Conservation (phyloP, 2,113 vertebrate genomes). For the Tachysurus fulvidraco region DNA sequence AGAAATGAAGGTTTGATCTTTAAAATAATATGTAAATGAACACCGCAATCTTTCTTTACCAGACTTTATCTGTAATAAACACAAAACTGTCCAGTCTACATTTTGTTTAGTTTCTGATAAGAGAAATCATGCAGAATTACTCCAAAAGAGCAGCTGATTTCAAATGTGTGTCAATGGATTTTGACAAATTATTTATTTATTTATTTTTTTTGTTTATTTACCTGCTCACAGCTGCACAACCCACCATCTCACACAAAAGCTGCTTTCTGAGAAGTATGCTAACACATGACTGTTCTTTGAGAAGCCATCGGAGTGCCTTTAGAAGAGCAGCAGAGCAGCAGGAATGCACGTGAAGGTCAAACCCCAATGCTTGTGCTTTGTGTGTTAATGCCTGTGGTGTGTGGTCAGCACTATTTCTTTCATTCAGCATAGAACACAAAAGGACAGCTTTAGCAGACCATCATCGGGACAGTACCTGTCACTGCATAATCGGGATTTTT, state of each 20-base stretch:
- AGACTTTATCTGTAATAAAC: neutral
- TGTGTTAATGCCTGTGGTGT: constrained; percentile 70
- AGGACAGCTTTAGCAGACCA: constrained; percentile 62
- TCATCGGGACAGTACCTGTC: constrained; percentile 66
- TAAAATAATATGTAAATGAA: neutral
- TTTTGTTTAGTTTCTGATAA: neutral
- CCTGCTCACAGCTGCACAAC: constrained; percentile 35
- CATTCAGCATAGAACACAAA: constrained; percentile 59
- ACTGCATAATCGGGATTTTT: constrained; percentile 47
- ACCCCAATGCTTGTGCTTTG: constrained; percentile 62
- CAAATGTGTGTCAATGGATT: constrained; percentile 15
- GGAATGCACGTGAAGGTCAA: constrained; percentile 72
- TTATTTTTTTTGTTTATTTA: neutral
- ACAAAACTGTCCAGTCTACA: constrained; percentile 4
- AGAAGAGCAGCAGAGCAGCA: constrained; percentile 54
- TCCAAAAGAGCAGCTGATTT: constrained; percentile 36
- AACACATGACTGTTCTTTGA: constrained; percentile 47
- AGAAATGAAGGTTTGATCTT: neutral
- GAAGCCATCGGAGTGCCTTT: constrained; percentile 35
- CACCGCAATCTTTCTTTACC: neutral
- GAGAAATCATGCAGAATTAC: constrained; percentile 18
- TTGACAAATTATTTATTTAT: neutral
- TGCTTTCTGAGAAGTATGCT: constrained; percentile 51
- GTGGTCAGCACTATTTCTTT: constrained; percentile 68
- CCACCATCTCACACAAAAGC: constrained; percentile 20